phyloP scores from a whole-genome alignment of 2,888 invertebrate species.

The Limnephilus lunatus region DNA sequence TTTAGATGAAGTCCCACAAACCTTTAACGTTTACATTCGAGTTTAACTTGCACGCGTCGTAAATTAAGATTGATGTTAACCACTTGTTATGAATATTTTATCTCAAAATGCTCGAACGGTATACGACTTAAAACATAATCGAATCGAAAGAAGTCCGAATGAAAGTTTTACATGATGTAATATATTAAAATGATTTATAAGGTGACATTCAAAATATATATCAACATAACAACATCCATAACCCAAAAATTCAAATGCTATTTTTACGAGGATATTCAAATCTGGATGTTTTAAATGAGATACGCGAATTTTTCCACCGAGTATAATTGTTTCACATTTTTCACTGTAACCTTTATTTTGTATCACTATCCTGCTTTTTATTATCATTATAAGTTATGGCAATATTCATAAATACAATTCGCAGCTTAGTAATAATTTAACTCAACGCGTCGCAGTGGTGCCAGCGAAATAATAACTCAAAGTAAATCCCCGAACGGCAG shows the following conservation, averaged over 20 bases:
- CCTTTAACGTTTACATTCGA: slow-evolving; percentile 22
- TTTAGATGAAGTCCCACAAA: slow-evolving; percentile 39
- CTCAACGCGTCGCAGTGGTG: background rate
- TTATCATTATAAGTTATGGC: background rate
- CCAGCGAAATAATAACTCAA: background rate
- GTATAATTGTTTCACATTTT: background rate
- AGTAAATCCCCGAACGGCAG: background rate
- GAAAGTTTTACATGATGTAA: background rate
- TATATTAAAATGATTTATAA: background rate
- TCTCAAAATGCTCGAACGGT: background rate
- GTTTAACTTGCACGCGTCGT: background rate
- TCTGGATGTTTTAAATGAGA: background rate
- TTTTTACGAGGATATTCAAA: background rate
- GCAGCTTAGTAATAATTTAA: background rate
- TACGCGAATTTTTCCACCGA: background rate
- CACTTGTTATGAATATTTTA: background rate
- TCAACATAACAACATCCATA: background rate
- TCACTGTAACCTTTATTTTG: background rate
- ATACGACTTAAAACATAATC: background rate
- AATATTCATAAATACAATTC: background rate
- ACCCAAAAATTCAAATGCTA: background rate
- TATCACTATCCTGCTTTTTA: background rate
- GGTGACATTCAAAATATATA: background rate
- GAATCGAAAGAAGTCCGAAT: no score
- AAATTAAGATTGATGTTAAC: background rate